Base-by-base conservation (phyloP, 2,888 invertebrate genomes). In the Falcaria lacertinaria region DNA sequence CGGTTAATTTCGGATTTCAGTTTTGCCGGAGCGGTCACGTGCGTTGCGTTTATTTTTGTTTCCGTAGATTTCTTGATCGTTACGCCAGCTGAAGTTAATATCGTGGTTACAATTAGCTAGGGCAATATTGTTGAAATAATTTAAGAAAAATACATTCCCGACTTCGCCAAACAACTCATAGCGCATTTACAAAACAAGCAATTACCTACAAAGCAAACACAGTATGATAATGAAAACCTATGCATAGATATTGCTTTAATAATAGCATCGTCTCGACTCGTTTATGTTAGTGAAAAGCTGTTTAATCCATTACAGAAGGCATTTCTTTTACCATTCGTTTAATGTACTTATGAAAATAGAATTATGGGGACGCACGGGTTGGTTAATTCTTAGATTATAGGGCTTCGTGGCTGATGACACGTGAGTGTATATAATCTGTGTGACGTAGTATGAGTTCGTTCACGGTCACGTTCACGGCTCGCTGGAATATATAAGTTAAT, bases 401-500 rank as follows among this genome's bases (percentile, higher is more conserved):
- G 86, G 84, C 80, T 87, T 86, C 84, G 50, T 48, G 57, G 50
- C 55, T 63, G 64, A 52, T 47, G 53, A 60, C 73, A 70, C 69
- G 73, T 64, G 69, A 64, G 52, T 47, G 54, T 48, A 57, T 54
- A 50, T 64, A n/a, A 61, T 71, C 69, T 66, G 64, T 64, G 61
- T 52, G 50, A 58, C 58, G 63, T 55, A 60, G 60, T 51, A 57
- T 70, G 60, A 64, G 54, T 54, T 57, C 58, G 64, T 69, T 74
- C 83, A 82, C 70, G 82, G 85, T 78, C 86, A 85, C 70, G 85
- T 74, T 75, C 82, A 80, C 55, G 74, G 71, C 57, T 46, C 48
- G 50, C 65, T 62, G 59, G 58, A 64, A 62, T 61, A 56, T 46
- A 13, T 22, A 22, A 14, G 22, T 25, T 13, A 22, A 8, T 22